These are phyloP conservation scores for Falco concolor DNA, from an alignment of 2,797 vertebrate species.

Conservation along the genomic window DNA sequence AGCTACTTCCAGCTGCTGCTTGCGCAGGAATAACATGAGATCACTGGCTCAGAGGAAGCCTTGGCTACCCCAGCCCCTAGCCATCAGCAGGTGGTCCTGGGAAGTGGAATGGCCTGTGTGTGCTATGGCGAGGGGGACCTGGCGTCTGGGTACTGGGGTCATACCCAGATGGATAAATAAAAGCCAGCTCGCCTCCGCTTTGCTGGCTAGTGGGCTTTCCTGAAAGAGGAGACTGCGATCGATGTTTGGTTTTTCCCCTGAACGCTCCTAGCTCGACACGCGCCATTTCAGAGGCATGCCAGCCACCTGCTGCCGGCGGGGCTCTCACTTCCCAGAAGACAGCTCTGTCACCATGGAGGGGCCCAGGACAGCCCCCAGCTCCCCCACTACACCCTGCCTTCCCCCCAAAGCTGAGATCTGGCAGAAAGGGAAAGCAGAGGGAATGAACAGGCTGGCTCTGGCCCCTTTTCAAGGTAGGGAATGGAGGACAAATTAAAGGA, in stretches of 20 bases:
- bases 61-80: neutral
- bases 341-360: neutral
- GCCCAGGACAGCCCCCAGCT: neutral
- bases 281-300: neutral
- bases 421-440: neutral
- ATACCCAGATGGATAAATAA: neutral
- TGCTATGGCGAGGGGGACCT: neutral
- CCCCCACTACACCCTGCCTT: neutral
- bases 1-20: constrained; percentile 39
- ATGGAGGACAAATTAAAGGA: neutral
- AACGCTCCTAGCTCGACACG: neutral
- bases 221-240: neutral
- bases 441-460: neutral
- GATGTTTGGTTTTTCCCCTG: constrained; percentile 25
- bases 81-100: constrained; percentile 8
- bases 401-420: neutral
- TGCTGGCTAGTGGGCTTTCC: constrained; percentile 11
- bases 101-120: neutral
- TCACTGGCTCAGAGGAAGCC: constrained; percentile 28
- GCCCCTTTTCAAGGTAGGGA: neutral
- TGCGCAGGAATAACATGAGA: constrained; percentile 10
- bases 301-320: neutral
- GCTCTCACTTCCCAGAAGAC: neutral
- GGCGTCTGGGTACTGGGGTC: neutral
- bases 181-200: neutral